Percentiles rank a stretch among this genome's conserved stretches.
Evolutionary conservation across 1,140 invertebrate genomes (phyloP).

Genomic region (Cryptotermes secundus): DNA sequence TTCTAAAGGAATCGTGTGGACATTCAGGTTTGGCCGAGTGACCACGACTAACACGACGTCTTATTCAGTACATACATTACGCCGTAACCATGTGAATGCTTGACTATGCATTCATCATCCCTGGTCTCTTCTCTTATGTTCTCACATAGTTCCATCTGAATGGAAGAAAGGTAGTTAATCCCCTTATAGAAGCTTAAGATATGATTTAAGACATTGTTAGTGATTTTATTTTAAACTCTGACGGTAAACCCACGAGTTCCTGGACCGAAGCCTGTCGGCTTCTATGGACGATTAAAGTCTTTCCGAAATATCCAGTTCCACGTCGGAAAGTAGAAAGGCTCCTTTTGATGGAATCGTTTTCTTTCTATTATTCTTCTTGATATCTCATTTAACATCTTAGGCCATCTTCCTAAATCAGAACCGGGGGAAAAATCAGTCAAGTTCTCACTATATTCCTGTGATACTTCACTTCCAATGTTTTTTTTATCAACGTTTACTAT

Average conservation of each 20-base stretch:
- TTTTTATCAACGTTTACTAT: too few relatives aligned
- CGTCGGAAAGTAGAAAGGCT: not conserved
- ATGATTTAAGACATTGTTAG: constrained; percentile 1
- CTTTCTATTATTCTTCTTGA: not conserved
- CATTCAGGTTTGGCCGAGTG: not conserved
- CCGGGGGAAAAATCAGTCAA: not conserved
- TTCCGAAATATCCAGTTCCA: not conserved
- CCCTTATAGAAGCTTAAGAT: constrained; percentile 12
- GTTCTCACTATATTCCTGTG: not conserved
- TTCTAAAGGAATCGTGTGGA: constrained; percentile 3
- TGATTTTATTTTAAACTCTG: constrained; percentile 9
- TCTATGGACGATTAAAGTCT: not conserved
- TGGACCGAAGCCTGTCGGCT: not conserved
- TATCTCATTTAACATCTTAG: not conserved
- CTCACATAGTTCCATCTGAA: not conserved
- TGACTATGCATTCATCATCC: not conserved
- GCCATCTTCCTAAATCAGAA: not conserved
- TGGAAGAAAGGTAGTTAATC: not conserved
- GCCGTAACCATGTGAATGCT: not conserved
- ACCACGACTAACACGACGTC: not conserved
- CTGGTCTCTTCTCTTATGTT: constrained; percentile 17
- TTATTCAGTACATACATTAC: not conserved
- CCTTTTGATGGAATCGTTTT: not conserved
- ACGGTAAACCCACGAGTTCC: not conserved
- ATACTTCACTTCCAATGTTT: too few relatives aligned